Evolutionary conservation across 2,888 invertebrate species (phyloP).

Genomic region (Pelosia muscerda): DNA sequence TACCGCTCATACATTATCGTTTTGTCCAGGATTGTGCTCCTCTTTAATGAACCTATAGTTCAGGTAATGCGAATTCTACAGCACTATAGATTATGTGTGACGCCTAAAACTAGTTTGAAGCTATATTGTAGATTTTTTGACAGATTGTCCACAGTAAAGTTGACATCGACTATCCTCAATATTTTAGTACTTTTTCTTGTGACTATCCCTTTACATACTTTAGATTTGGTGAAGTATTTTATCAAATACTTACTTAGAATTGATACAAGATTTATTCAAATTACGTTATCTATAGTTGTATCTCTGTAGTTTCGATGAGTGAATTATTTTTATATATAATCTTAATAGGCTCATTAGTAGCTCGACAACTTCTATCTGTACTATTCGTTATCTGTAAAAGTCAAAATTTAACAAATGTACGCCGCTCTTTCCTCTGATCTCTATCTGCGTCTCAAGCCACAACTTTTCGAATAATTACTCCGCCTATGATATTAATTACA

Average conservation of each 20-base stretch:
- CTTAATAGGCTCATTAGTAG: constrained; percentile 1
- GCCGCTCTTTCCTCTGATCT: background rate
- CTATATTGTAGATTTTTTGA: background rate
- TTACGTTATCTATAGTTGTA: background rate
- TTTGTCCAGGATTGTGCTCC: constrained; percentile 5
- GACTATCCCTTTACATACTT: background rate
- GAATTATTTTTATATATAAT: background rate
- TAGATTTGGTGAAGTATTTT: background rate
- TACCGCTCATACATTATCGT: constrained; percentile 14
- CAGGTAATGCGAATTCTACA: constrained; percentile 44
- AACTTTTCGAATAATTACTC: background rate
- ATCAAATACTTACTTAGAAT: background rate
- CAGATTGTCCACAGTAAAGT: background rate
- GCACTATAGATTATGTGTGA: constrained; percentile 26
- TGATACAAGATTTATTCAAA: background rate
- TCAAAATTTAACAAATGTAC: background rate
- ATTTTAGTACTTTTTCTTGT: background rate
- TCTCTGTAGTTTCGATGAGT: background rate
- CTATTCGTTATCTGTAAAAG: background rate
- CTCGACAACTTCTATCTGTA: background rate
- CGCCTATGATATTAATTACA: background rate
- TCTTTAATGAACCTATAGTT: constrained; percentile 34
- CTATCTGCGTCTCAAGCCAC: background rate
- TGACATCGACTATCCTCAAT: background rate
- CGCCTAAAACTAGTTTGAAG: background rate